phyloP scores from a whole-genome alignment of 2,797 vertebrate species.

The Fringilla coelebs region DNA sequence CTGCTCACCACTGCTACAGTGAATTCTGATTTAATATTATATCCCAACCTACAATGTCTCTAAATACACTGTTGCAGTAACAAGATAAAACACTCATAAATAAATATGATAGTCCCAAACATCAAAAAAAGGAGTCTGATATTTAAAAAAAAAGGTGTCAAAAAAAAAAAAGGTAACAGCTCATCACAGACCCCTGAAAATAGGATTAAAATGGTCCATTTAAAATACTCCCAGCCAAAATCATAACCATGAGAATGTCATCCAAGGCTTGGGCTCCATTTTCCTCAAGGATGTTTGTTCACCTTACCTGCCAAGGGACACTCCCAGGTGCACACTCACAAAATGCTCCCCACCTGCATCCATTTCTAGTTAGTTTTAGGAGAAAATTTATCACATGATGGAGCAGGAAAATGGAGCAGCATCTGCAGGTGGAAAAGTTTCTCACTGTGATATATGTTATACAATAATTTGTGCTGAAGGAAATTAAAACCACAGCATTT shows the following conservation, averaged over 20 bases:
- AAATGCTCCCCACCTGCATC: neutral
- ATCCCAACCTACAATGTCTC: neutral
- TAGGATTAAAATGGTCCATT: neutral
- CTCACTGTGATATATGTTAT: no score
- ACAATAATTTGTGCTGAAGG: no score
- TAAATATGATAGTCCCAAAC: neutral
- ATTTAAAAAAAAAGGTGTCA: neutral
- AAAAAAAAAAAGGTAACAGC: no score
- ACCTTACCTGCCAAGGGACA: neutral
- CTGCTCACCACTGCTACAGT: neutral
- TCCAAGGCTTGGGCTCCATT: neutral
- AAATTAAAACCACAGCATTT: no score
- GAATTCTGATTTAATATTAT: neutral
- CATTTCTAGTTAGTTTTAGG: neutral
- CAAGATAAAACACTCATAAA: neutral
- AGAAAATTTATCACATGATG: neutral
- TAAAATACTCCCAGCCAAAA: neutral
- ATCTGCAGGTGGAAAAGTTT: neutral
- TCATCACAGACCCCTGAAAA: neutral
- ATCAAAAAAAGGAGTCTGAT: neutral
- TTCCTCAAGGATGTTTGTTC: neutral
- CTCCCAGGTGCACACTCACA: no score
- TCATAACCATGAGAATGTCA: neutral
- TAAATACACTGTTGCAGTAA: neutral
- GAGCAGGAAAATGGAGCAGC: neutral